A percentile compares a stretch with the other conserved stretches of the same genome.
Evolutionary conservation across 2,888 invertebrate species (phyloP).

Genomic region (Hydropsyche betteni): DNA sequence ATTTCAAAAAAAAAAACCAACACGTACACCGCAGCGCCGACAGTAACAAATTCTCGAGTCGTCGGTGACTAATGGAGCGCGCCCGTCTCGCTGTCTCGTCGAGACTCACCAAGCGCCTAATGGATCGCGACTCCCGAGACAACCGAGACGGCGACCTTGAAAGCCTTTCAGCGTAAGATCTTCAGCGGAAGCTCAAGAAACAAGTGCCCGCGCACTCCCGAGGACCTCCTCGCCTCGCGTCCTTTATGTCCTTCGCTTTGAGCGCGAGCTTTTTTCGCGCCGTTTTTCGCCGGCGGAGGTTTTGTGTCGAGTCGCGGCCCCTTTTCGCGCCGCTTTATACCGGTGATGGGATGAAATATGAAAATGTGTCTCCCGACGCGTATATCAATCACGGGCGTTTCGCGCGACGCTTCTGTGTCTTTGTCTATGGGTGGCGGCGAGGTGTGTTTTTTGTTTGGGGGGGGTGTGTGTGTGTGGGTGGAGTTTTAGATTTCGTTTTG

Average conservation of each 20-base stretch:
- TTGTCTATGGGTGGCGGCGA: too few species aligned
- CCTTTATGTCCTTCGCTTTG: too few species aligned
- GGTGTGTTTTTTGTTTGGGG: too few species aligned
- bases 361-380: slow-evolving; percentile 93
- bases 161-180: background rate
- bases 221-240: too few species aligned
- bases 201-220: too few species aligned
- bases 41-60: slow-evolving; percentile 44
- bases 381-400: slow-evolving; percentile 88
- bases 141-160: slow-evolving; percentile 22
- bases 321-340: slow-evolving; percentile 94
- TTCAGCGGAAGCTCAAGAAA: slow-evolving; percentile 89
- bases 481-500: too few species aligned
- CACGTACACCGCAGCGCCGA: slow-evolving; percentile 5
- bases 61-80: slow-evolving; percentile 43
- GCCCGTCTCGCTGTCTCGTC: slow-evolving; percentile 35
- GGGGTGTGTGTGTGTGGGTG: too few species aligned
- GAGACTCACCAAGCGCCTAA: background rate
- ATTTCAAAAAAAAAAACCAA: too few species aligned
- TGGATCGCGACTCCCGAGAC: too few species aligned
- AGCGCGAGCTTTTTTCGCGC: slow-evolving; percentile 70
- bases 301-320: slow-evolving; percentile 79
- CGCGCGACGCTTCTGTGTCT: slow-evolving; percentile 68
- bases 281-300: slow-evolving; percentile 81
- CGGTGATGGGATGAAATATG: slow-evolving; percentile 64